Percentiles rank a stretch among this genome's conserved stretches.
Conservation (phyloP, 2,797 vertebrate species). For the Mallotus villosus region DNA sequence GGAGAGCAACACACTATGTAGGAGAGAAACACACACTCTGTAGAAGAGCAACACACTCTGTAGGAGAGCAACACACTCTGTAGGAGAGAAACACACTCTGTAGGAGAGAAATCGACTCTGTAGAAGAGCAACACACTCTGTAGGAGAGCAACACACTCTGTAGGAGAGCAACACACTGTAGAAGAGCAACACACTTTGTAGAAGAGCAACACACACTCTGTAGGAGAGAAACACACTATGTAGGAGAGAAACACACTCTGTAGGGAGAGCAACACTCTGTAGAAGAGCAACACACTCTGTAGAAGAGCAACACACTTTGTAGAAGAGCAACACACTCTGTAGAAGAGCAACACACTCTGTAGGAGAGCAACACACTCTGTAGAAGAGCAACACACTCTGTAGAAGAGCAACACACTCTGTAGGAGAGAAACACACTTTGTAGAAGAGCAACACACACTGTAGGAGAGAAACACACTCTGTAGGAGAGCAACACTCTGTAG, state of each 20-base stretch:
- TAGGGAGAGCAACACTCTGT: neutral
- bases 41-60: neutral
- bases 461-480: neutral
- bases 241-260: conserved; percentile 61
- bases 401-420: neutral
- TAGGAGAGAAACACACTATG: neutral
- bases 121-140: neutral
- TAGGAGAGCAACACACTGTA: conserved; percentile 78
- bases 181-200: no score
- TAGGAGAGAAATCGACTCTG: neutral
- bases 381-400: neutral
- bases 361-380: no score
- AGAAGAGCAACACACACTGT: neutral
- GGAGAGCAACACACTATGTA: no score
- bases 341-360: conserved; percentile 81
- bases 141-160: neutral
- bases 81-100: neutral
- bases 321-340: neutral
- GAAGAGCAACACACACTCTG: neutral
- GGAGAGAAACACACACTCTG: neutral
- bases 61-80: conserved; percentile 61
- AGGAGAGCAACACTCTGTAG: neutral
- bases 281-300: neutral
- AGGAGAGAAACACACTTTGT: conserved; percentile 60
- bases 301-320: neutral